Conservation (phyloP, 2,113 vertebrate species). For the Hyperopisus bebe region DNA sequence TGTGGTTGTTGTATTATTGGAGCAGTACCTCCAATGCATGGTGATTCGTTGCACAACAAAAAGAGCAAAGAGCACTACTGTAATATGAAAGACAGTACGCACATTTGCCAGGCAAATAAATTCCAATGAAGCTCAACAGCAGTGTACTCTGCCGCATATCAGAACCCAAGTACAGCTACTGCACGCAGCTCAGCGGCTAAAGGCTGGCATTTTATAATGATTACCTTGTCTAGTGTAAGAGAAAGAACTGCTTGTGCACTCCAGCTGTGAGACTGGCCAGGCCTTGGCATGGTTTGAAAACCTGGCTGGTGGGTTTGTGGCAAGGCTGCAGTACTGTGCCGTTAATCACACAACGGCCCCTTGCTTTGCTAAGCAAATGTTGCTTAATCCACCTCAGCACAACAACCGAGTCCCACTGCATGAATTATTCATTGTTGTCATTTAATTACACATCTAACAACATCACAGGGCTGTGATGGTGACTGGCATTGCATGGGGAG, state of each 20-base stretch:
- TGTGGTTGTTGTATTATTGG: not conserved
- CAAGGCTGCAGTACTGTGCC: not conserved
- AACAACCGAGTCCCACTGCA: not conserved
- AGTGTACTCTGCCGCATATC: not conserved
- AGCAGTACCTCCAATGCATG: not conserved
- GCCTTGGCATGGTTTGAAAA: not conserved
- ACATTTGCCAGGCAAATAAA: not conserved
- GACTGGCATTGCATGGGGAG: not conserved
- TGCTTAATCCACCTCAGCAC: not conserved
- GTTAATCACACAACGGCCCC: not conserved
- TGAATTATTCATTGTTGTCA: slow-evolving; percentile 4
- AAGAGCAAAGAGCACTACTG: not conserved
- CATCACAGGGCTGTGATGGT: not conserved
- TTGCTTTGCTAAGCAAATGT: not conserved
- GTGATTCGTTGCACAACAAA: not conserved
- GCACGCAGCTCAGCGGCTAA: not conserved
- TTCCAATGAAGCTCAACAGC: not conserved
- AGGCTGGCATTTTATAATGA: not conserved
- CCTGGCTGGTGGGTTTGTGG: not conserved
- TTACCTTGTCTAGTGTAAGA: not conserved
- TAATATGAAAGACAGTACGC: not conserved
- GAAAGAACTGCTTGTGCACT: not conserved
- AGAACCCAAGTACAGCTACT: not conserved
- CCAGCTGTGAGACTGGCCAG: not conserved
- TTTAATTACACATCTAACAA: not conserved